Percentiles rank a stretch among this genome's conserved stretches.
These are phyloP conservation scores for Istiophorus platypterus DNA, from an alignment of 2,113 vertebrate species.

Conservation along the genomic window DNA sequence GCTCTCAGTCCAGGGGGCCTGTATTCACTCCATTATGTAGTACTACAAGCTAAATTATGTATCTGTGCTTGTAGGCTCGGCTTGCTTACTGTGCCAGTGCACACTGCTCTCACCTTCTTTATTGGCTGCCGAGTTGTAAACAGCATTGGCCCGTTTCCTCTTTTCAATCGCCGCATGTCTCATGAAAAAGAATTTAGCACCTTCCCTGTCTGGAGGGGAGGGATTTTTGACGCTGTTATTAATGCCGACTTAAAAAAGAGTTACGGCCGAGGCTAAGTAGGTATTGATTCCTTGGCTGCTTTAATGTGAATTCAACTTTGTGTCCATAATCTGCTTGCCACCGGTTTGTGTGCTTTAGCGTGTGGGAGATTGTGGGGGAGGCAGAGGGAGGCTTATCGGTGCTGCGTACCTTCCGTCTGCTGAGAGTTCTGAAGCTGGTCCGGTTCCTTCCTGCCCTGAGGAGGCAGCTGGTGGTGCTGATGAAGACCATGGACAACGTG, in stretches of 20 bases:
- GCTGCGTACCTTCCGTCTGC: conserved; percentile 91
- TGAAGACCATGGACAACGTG: conserved; percentile 98
- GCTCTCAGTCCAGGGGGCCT: conserved; percentile 32
- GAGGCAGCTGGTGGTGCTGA: conserved; percentile 93
- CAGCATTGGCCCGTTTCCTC: conserved; percentile 29
- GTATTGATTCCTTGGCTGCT: conserved; percentile 10
- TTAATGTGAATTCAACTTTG: conserved; percentile 20
- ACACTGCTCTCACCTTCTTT: conserved; percentile 17
- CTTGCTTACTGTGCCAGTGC: conserved; percentile 61
- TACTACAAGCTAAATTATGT: conserved; percentile 71
- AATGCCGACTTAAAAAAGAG: conserved; percentile 16
- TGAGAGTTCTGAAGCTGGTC: conserved; percentile 93
- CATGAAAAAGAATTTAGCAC: conserved; percentile 1
- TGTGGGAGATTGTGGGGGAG: conserved; percentile 96
- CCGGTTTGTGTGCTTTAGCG: conserved; percentile 79
- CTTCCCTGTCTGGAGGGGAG: neutral
- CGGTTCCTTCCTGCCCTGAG: conserved; percentile 93
- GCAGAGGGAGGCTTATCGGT: conserved; percentile 92
- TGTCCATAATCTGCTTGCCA: conserved; percentile 11
- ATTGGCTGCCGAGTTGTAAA: conserved; percentile 40
- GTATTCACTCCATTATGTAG: conserved; percentile 68
- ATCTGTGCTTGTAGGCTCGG: conserved; percentile 54
- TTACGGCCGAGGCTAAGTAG: neutral
- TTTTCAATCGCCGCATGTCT: conserved; percentile 24
- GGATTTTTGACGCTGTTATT: neutral